Evolutionary conservation across 2,113 vertebrate genomes (phyloP).

Genomic region (Neodon shergylaensis): DNA sequence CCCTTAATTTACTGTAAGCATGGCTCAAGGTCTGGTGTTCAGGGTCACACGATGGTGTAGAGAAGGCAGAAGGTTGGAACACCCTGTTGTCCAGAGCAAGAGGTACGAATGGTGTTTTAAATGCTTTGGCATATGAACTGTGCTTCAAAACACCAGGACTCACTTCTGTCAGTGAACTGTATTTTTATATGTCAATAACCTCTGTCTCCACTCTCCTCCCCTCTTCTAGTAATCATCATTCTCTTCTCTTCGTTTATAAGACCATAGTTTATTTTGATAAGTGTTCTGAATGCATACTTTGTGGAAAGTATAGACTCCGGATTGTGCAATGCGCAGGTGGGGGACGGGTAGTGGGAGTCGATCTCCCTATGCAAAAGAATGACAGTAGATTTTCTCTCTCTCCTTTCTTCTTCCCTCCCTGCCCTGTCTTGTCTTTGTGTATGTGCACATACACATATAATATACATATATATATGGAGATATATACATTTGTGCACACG

Average conservation of each 20-base stretch:
- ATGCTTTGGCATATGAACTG: neutral
- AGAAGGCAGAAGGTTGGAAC: neutral
- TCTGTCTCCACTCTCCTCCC: neutral
- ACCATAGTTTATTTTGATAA: neutral
- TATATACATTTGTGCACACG: too few relatives aligned
- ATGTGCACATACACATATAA: too few relatives aligned
- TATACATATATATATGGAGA: too few relatives aligned
- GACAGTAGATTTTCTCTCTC: neutral
- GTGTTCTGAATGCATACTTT: neutral
- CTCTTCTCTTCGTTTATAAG: neutral
- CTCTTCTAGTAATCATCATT: neutral
- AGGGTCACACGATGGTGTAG: neutral
- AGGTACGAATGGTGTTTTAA: neutral
- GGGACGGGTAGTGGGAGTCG: too few relatives aligned
- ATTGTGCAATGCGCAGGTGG: neutral
- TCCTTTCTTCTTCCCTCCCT: neutral
- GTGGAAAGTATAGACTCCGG: neutral
- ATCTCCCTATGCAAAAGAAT: neutral
- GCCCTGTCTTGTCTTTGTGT: neutral
- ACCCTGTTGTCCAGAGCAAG: too few relatives aligned
- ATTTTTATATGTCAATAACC: neutral
- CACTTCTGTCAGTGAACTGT: neutral
- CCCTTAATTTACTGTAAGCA: neutral
- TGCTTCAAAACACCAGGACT: neutral
- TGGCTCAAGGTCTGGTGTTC: neutral